Evolutionary conservation across 1,140 invertebrate species (phyloP).

Genomic region (Globodera ellingtonae): DNA sequence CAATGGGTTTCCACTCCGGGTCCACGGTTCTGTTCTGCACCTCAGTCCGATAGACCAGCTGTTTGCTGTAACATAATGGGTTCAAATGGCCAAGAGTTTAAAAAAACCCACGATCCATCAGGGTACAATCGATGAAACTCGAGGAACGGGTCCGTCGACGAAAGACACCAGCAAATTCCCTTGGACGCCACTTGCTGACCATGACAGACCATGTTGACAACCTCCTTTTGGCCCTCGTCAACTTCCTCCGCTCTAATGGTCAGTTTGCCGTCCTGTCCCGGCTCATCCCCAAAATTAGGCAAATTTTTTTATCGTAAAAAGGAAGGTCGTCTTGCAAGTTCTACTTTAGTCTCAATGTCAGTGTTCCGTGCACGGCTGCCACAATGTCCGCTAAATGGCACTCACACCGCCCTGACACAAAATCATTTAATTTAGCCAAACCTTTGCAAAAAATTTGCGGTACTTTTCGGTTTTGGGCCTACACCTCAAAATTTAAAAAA

Average conservation of each 20-base stretch:
- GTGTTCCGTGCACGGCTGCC: constrained; percentile 52
- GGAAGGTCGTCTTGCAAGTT: background rate
- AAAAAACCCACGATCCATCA: constrained; percentile 65
- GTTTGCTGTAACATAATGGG: constrained; percentile 60
- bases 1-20: constrained; percentile 71
- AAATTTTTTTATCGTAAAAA: background rate
- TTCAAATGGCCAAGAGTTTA: background rate
- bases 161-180: constrained; percentile 14
- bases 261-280: constrained; percentile 59
- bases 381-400: constrained; percentile 70
- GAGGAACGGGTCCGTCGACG: constrained; percentile 69
- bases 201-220: constrained; percentile 67
- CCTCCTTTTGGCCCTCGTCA: constrained; percentile 68
- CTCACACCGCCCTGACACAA: constrained; percentile 57
- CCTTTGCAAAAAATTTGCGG: background rate
- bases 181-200: constrained; percentile 66
- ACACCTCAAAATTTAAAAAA: no score
- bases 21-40: constrained; percentile 70
- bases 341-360: constrained; percentile 41
- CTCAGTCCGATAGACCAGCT: constrained; percentile 70
- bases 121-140: constrained; percentile 68
- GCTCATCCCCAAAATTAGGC: constrained; percentile 48
- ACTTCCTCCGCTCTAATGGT: constrained; percentile 69
- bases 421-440: background rate
- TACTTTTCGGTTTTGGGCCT: no score